Conservation (phyloP, 1,140 invertebrate species). For the Drosophila sp. region DNA sequence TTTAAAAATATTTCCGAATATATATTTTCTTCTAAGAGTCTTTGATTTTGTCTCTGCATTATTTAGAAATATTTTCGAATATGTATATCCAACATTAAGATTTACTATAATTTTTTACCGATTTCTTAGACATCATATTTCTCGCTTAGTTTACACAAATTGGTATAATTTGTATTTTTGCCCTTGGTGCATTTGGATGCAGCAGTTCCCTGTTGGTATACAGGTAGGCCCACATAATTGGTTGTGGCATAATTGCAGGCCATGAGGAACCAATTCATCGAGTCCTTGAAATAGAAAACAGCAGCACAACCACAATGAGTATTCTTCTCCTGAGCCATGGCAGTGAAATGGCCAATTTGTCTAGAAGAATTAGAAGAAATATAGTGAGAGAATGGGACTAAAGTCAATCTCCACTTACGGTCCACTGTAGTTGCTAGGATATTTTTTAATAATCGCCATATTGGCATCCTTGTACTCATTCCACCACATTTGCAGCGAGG, state of each 20-base stretch:
- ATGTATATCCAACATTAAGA: too few species aligned
- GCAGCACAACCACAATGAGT: conserved; percentile 56
- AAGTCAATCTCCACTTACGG: conserved; percentile 22
- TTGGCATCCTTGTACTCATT: conserved; percentile 31
- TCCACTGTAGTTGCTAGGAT: conserved; percentile 22
- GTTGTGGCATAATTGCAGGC: conserved; percentile 65
- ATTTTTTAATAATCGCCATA: conserved; percentile 34
- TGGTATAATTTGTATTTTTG: conserved; percentile 40
- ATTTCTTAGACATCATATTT: conserved; percentile 20
- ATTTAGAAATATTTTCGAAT: too few species aligned
- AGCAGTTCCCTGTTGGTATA: conserved; percentile 34
- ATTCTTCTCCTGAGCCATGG: conserved; percentile 51
- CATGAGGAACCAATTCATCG: conserved; percentile 27
- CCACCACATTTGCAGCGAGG: conserved; percentile 40
- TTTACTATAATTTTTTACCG: too few species aligned
- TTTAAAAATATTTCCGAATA: too few species aligned
- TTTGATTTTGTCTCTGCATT: too few species aligned
- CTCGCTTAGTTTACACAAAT: conserved; percentile 40
- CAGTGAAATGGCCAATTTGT: conserved; percentile 45
- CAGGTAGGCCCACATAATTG: conserved; percentile 35
- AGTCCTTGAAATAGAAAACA: conserved; percentile 10
- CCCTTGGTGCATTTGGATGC: conserved; percentile 54
- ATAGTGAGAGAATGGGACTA: not conserved
- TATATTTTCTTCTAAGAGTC: too few species aligned
- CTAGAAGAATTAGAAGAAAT: conserved; percentile 16